Evolutionary conservation across 2,113 vertebrate species (phyloP).

Genomic region (Emydocephalus ijimae): DNA sequence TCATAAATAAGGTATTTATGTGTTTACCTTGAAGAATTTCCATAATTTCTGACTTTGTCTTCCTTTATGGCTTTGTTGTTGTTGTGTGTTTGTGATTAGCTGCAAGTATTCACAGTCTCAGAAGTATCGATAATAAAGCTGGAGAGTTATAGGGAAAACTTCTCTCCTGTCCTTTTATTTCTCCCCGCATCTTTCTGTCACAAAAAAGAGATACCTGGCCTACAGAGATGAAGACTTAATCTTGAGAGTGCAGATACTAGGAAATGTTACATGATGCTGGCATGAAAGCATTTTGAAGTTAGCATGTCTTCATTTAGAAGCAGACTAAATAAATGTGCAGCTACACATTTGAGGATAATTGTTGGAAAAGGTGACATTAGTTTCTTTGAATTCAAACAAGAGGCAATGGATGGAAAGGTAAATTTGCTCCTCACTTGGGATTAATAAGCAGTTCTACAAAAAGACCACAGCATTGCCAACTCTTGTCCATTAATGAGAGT

Average conservation of each 20-base stretch:
- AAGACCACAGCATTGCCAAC: background rate
- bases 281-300: background rate
- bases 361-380: background rate
- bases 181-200: background rate
- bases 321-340: background rate
- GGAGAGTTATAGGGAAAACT: background rate
- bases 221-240: background rate
- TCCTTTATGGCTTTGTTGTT: background rate
- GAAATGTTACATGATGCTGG: background rate
- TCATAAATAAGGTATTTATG: constrained; percentile 29
- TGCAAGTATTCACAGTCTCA: background rate
- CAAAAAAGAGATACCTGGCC: background rate
- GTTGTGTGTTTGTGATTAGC: constrained; percentile 23
- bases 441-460: background rate
- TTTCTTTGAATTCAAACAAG: background rate
- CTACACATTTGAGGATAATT: background rate
- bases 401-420: background rate
- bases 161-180: background rate
- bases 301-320: background rate
- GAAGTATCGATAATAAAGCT: constrained; percentile 4
- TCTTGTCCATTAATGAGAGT: background rate
- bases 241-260: background rate
- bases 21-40: background rate
- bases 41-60: background rate
- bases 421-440: background rate